A percentile compares a stretch with the other conserved stretches of the same genome.
Evolutionary conservation across 1,140 invertebrate genomes (phyloP).

Genomic region (Chrysopa pallens): DNA sequence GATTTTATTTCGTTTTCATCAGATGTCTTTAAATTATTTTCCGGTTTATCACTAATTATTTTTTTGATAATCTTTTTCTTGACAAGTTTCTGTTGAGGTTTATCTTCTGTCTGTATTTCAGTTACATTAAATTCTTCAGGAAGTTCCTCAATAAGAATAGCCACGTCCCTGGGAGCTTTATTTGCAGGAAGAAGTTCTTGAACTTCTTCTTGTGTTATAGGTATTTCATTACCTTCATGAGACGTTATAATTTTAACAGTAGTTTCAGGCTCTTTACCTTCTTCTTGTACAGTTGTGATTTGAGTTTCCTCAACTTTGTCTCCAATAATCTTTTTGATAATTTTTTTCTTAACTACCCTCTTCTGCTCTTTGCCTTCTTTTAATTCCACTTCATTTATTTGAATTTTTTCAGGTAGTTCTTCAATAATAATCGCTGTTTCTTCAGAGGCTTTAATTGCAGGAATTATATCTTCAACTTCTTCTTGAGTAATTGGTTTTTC

Average conservation of each 20-base stretch:
- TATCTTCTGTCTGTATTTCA: slow-evolving; percentile 3
- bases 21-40: no score
- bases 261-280: slow-evolving; percentile 7
- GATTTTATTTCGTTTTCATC: no score
- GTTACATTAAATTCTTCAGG: slow-evolving; percentile 3
- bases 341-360: slow-evolving; percentile 14
- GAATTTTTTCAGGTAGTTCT: slow-evolving; percentile 13
- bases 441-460: slow-evolving; percentile 2
- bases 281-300: slow-evolving; percentile 7
- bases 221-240: not conserved
- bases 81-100: slow-evolving; percentile 14
- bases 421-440: slow-evolving; percentile 8
- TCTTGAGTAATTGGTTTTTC: slow-evolving; percentile 5
- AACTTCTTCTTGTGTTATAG: slow-evolving; percentile 5
- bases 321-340: slow-evolving; percentile 7
- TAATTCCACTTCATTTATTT: slow-evolving; percentile 7
- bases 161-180: slow-evolving; percentile 5
- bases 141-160: slow-evolving; percentile 12
- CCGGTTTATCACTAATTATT: slow-evolving; percentile 16
- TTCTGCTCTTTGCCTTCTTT: slow-evolving; percentile 15
- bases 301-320: slow-evolving; percentile 6
- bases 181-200: not conserved
- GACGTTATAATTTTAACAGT: slow-evolving; percentile 8
- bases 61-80: slow-evolving; percentile 20
- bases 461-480: not conserved